A percentile compares a stretch with the other conserved stretches of the same genome.
These are phyloP conservation scores for Caiman crocodilus DNA, from an alignment of 2,797 vertebrate genomes.

Conservation along the genomic window DNA sequence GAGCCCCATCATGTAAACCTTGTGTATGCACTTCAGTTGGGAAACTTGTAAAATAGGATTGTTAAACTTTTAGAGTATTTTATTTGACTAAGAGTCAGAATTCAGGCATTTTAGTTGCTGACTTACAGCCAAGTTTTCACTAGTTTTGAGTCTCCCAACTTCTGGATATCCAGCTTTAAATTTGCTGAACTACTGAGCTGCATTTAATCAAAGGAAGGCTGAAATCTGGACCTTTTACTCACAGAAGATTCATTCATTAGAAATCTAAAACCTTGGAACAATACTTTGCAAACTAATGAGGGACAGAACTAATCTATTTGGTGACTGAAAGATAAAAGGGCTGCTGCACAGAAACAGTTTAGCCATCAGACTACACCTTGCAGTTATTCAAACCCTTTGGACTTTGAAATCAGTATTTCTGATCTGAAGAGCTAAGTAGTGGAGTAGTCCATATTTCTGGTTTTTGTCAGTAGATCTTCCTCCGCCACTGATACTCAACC, in stretches of 20 bases:
- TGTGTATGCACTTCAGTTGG: neutral
- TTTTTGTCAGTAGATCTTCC: neutral
- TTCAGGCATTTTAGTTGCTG: neutral
- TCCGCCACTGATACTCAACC: neutral
- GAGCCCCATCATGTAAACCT: neutral
- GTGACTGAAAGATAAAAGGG: neutral
- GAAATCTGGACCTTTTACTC: neutral
- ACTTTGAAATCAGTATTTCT: too few species aligned
- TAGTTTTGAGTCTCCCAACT: neutral
- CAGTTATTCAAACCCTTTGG: rapidly evolving
- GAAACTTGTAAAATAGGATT: neutral
- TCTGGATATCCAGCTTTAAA: neutral
- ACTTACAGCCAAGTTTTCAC: neutral
- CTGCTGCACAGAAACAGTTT: neutral
- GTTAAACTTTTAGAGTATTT: neutral
- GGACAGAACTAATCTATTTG: neutral
- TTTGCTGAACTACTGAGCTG: neutral
- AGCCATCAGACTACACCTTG: neutral
- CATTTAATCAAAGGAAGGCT: neutral
- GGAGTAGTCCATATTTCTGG: neutral
- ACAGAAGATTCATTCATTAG: neutral
- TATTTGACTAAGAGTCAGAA: neutral
- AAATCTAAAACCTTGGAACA: neutral
- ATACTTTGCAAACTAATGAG: neutral
- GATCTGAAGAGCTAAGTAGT: neutral